Conservation (phyloP, 2,797 vertebrate genomes). For the Clamator glandarius region DNA sequence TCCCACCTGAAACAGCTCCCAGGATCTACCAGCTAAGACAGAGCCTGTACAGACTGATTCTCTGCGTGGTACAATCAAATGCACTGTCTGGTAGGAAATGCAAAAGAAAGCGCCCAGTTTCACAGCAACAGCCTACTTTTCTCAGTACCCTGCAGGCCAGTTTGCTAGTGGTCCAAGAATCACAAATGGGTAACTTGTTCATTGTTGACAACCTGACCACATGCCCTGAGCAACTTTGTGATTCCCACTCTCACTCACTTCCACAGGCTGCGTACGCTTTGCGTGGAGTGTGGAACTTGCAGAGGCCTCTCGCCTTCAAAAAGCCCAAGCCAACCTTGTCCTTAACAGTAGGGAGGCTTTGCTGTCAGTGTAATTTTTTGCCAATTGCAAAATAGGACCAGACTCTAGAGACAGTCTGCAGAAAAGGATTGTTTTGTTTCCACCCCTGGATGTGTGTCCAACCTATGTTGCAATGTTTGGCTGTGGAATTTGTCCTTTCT, state of each 20-base stretch:
- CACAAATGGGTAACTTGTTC: not conserved
- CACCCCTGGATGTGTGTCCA: slow-evolving; percentile 30
- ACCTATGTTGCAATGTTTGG: slow-evolving; percentile 62
- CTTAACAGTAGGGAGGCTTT: not conserved
- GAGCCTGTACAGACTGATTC: not conserved
- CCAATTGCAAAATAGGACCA: slow-evolving; percentile 32
- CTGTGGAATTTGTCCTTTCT: not conserved
- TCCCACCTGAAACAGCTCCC: not conserved
- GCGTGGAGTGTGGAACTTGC: rapidly evolving
- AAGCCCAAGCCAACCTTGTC: not conserved
- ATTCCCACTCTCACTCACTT: not conserved
- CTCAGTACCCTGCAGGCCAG: not conserved
- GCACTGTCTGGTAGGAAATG: not conserved
- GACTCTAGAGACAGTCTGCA: slow-evolving; percentile 8
- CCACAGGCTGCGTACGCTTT: rapidly evolving
- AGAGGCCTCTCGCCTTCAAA: not conserved
- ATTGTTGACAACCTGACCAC: not conserved
- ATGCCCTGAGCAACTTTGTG: not conserved
- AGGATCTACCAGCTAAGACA: not conserved
- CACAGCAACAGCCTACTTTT: not conserved
- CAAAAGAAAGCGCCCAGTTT: not conserved
- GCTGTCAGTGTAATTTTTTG: not conserved
- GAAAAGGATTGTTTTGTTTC: slow-evolving; percentile 41
- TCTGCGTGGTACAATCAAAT: not conserved
- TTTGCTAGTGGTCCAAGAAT: not conserved